phyloP scores from a whole-genome alignment of 2,113 vertebrate species.

The Siphamia tubifer region DNA sequence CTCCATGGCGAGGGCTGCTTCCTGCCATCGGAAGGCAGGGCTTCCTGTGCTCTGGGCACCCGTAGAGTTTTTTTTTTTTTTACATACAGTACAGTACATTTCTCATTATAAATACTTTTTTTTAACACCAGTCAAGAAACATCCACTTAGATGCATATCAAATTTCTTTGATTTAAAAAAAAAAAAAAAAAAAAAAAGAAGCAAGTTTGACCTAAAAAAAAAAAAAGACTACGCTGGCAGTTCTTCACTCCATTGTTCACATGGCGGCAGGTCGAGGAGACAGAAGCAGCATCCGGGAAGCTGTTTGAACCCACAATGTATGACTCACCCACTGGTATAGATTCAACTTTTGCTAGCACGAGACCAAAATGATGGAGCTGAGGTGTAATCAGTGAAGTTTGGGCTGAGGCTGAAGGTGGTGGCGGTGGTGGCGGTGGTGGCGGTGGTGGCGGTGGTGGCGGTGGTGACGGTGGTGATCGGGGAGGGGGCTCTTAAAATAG shows the following conservation, averaged over 20 bases:
- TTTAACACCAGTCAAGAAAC: not conserved
- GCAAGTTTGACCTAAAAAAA: not conserved
- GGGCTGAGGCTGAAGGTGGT: conserved; percentile 31
- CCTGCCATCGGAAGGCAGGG: conserved; percentile 63
- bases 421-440: too few species aligned
- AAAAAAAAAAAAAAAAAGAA: too few species aligned
- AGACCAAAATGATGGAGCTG: conserved; percentile 11
- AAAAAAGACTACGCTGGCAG: not conserved
- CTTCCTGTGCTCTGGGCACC: conserved; percentile 57
- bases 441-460: too few species aligned
- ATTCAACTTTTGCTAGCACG: conserved; percentile 13
- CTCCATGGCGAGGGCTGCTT: conserved; percentile 64
- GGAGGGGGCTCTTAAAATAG: conserved; percentile 66
- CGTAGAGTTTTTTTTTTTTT: not conserved
- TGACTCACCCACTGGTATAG: conserved; percentile 32
- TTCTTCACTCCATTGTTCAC: conserved; percentile 32
- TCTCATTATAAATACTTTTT: not conserved
- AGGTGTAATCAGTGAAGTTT: conserved; percentile 20
- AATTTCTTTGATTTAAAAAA: too few species aligned
- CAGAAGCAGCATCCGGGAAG: conserved; percentile 41
- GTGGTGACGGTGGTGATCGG: too few species aligned
- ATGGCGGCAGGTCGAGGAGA: not conserved
- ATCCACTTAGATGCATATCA: too few species aligned
- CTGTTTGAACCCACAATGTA: not conserved
- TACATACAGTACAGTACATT: not conserved